Conservation (phyloP, 2,888 invertebrate genomes). For the Lypha dubia region DNA sequence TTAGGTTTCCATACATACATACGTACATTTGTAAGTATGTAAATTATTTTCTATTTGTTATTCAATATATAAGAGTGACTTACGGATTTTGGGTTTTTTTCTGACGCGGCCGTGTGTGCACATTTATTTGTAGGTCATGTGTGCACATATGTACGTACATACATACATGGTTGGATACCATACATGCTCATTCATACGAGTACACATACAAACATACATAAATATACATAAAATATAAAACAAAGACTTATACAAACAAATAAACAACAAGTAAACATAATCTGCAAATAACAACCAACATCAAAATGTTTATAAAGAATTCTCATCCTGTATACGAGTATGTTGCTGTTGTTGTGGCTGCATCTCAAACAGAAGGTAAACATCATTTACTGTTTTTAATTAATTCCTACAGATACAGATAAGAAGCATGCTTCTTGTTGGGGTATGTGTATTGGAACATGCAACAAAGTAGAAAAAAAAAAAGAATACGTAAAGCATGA, state of each 20-base stretch:
- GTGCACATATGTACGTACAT: background rate
- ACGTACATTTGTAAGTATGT: background rate
- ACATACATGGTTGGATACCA: background rate
- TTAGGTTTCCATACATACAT: constrained; percentile 40
- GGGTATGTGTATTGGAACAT: constrained; percentile 58
- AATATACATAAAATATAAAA: background rate
- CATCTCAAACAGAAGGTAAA: constrained; percentile 58
- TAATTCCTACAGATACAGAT: constrained; percentile 65
- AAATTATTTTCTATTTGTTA: no score
- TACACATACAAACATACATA: background rate
- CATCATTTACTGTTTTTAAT: constrained; percentile 70
- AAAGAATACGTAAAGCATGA: constrained; percentile 45
- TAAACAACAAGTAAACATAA: constrained; percentile 20
- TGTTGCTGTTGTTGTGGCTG: constrained; percentile 43
- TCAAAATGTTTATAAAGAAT: constrained; percentile 44
- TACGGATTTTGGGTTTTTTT: background rate
- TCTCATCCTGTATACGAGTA: constrained; percentile 14
- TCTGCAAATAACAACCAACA: constrained; percentile 38
- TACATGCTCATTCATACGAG: background rate
- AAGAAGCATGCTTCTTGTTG: constrained; percentile 68
- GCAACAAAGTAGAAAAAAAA: constrained; percentile 63
- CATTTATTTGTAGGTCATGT: constrained; percentile 58
- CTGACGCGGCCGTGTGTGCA: constrained; percentile 27
- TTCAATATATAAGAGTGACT: background rate
- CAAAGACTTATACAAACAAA: background rate